Percentiles rank a stretch among this genome's conserved stretches.
Conservation (phyloP, 1,140 invertebrate genomes). For the Hydropsyche tenuis region DNA sequence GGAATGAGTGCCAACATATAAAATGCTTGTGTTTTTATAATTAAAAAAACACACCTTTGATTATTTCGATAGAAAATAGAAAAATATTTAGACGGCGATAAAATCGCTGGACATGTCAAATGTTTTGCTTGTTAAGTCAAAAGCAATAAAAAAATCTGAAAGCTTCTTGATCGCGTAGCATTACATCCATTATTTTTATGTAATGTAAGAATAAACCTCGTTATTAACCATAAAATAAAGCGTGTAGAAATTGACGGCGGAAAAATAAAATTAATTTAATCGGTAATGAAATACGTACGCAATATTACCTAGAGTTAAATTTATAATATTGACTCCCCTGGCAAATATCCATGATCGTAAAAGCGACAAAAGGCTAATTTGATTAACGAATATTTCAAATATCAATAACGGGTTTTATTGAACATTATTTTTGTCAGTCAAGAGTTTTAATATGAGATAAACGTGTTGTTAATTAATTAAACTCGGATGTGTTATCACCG, state of each 20-base stretch:
- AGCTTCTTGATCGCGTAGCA: neutral
- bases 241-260: neutral
- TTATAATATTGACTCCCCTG: slow-evolving; percentile 4
- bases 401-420: neutral
- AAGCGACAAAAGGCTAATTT: slow-evolving; percentile 3
- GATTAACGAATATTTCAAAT: neutral
- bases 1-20: neutral
- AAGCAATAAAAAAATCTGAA: neutral
- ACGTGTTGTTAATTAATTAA: no score
- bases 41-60: neutral
- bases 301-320: neutral
- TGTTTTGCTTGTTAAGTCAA: neutral
- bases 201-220: neutral
- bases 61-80: no score
- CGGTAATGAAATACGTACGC: neutral
- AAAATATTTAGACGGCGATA: neutral
- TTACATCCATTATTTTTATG: neutral
- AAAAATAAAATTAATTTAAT: neutral
- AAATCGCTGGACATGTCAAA: neutral
- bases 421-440: neutral
- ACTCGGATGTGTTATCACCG: no score
- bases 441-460: no score
- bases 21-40: slow-evolving; percentile 9
- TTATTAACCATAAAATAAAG: slow-evolving; percentile 1
- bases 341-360: slow-evolving; percentile 15